These are phyloP conservation scores for Liparis tanakae DNA, from an alignment of 2,797 vertebrate genomes.

Conservation along the genomic window DNA sequence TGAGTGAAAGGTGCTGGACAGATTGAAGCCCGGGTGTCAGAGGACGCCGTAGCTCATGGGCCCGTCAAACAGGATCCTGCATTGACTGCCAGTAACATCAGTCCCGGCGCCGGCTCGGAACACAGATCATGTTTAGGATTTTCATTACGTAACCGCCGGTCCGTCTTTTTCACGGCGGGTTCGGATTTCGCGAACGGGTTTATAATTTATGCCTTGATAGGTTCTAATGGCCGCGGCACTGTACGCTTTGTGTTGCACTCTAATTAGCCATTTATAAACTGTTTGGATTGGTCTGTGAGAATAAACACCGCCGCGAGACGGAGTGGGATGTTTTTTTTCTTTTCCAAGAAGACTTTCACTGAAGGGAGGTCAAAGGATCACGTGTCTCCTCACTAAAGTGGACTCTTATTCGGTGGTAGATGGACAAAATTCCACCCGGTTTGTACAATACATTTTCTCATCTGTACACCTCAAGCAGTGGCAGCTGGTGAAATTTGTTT, in stretches of 20 bases:
- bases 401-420: slow-evolving; percentile 10
- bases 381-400: slow-evolving; percentile 14
- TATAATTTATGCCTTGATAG: slow-evolving; percentile 82
- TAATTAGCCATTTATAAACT: slow-evolving; percentile 77
- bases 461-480: background rate
- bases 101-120: slow-evolving; percentile 69
- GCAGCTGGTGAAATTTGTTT: too few species aligned
- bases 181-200: slow-evolving; percentile 79
- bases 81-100: slow-evolving; percentile 81
- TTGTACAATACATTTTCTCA: background rate
- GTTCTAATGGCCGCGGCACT: slow-evolving; percentile 74
- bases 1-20: slow-evolving; percentile 78
- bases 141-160: slow-evolving; percentile 72
- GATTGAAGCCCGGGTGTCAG: slow-evolving; percentile 72
- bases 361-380: slow-evolving; percentile 29
- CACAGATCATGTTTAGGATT: slow-evolving; percentile 82
- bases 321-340: slow-evolving; percentile 14
- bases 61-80: slow-evolving; percentile 64
- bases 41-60: slow-evolving; percentile 59
- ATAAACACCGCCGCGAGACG: slow-evolving; percentile 45
- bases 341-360: slow-evolving; percentile 3
- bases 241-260: slow-evolving; percentile 70
- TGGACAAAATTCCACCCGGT: slow-evolving; percentile 3
- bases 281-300: slow-evolving; percentile 49
- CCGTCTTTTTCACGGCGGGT: slow-evolving; percentile 68